phyloP scores from a whole-genome alignment of 2,113 vertebrate species.

The Dendrocopos noguchii region DNA sequence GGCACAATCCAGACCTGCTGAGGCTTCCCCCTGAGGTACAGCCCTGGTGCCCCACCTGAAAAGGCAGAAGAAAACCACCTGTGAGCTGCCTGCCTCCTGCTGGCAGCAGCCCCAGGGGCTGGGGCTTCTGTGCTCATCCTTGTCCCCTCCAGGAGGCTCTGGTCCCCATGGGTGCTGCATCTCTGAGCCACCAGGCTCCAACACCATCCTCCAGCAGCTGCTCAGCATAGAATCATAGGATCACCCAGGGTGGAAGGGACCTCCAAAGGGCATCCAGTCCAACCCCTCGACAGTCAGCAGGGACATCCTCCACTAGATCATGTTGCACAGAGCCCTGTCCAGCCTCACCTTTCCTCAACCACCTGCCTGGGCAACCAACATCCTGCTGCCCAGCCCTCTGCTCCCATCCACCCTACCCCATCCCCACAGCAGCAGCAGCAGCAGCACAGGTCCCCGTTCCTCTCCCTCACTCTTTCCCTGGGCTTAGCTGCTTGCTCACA shows the following conservation, averaged over 20 bases:
- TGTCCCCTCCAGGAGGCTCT: accelerated
- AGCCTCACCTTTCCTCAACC: too few species aligned
- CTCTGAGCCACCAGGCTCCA: neutral
- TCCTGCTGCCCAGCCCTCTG: neutral
- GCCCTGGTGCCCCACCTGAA: accelerated
- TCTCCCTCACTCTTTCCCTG: neutral
- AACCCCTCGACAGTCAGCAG: too few species aligned
- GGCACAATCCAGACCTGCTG: neutral
- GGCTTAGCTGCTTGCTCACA: accelerated
- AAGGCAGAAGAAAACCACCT: neutral
- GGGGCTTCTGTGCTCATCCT: neutral
- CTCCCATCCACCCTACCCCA: neutral
- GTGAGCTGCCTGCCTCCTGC: too few species aligned
- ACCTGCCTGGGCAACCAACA: too few species aligned
- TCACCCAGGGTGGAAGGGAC: too few species aligned
- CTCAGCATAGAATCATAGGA: too few species aligned
- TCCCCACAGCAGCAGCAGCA: accelerated
- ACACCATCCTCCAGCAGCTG: accelerated
- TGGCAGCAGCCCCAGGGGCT: accelerated
- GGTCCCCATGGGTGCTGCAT: neutral
- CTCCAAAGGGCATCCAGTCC: too few species aligned
- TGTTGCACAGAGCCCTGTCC: too few species aligned
- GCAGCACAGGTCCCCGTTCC: neutral
- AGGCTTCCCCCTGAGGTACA: neutral
- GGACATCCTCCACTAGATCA: too few species aligned